Evolutionary conservation across 2,888 invertebrate species (phyloP), one percentile per base, ranked within the genome.

Genomic region (Cerceris ruficornis): DNA sequence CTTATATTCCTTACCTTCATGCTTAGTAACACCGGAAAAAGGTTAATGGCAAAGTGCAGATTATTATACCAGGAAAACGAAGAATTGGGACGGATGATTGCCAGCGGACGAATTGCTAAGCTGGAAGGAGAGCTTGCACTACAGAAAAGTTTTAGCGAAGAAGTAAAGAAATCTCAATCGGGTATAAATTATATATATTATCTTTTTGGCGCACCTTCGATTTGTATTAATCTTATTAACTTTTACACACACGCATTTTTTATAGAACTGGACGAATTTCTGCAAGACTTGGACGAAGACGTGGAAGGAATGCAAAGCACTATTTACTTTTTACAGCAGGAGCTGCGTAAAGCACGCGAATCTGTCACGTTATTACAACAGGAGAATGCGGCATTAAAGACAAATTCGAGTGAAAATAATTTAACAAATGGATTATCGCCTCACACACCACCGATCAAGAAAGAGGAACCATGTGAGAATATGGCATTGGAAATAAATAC

Each of bases 241-340:
- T 1, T 55, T 7, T 39, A 55, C n/a, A 11, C 39, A 54, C 46
- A 6, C 1, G 13, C 7, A 57, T n/a, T 15, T 11, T 50, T n/a
- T 65, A 28, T 14, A 97, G 99, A 99, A 93, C 93, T 98, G 88
- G 99, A 99, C 91, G 98, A 98, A 91, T 97, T 98, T 92, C 94
- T 99, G 61, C 97, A 98, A 92, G 99, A 99, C 92, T 93, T 99
- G 80, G 99, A 99, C 90, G 98, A 98, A 92, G 98, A 99, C 92
- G 97, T 98, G 52, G 99, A 99, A 93, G 98, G 98, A 28, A 98
- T 99, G 98, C 99, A 99, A 94, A 98, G 98, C 91, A 98, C 98
- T 80, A 98, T 99, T 90, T 95, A 97, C 92, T 97, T 97, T 93
- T 94, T 99, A 76, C 98, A 99, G 91, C 97, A 98, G 92, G 98